Evolutionary conservation across 2,888 invertebrate genomes (phyloP).

Genomic region (Ecliptopera silaceata): DNA sequence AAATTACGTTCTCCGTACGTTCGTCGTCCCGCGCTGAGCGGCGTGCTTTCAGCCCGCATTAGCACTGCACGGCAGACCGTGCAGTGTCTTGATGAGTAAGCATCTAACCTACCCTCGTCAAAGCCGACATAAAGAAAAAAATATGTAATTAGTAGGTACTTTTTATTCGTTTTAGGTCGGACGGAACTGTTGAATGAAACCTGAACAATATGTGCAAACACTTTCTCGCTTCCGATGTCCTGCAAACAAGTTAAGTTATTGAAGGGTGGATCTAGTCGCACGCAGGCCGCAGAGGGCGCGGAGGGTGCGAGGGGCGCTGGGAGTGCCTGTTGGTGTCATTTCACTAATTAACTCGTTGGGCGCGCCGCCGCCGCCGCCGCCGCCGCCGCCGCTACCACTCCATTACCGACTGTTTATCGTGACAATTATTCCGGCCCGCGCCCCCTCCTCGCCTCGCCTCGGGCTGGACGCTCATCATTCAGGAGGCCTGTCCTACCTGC

Average conservation of each 20-base stretch:
- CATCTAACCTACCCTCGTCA: no score
- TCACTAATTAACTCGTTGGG: conserved; percentile 68
- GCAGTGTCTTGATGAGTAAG: no score
- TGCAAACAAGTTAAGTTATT: background rate
- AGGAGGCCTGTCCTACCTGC: conserved; percentile 5
- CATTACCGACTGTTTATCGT: conserved; percentile 77
- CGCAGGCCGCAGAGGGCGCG: conserved; percentile 3
- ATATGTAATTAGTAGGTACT: no score
- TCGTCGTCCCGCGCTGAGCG: no score
- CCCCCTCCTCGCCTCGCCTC: conserved; percentile 23
- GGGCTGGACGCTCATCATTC: conserved; percentile 19
- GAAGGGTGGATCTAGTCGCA: no score
- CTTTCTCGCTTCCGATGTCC: background rate
- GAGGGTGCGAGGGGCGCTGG: conserved; percentile 38
- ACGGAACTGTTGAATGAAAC: background rate
- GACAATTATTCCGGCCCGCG: conserved; percentile 65
- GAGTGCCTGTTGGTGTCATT: conserved; percentile 51
- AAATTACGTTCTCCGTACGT: no score
- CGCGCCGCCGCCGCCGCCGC: conserved; percentile 55
- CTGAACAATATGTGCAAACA: background rate
- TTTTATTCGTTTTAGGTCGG: background rate
- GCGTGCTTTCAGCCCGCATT: no score
- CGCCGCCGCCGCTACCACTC: conserved; percentile 51
- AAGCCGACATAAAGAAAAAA: no score
- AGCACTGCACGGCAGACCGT: no score